Evolutionary conservation across 2,113 vertebrate genomes (phyloP).

Genomic region (Entelurus aequoreus): DNA sequence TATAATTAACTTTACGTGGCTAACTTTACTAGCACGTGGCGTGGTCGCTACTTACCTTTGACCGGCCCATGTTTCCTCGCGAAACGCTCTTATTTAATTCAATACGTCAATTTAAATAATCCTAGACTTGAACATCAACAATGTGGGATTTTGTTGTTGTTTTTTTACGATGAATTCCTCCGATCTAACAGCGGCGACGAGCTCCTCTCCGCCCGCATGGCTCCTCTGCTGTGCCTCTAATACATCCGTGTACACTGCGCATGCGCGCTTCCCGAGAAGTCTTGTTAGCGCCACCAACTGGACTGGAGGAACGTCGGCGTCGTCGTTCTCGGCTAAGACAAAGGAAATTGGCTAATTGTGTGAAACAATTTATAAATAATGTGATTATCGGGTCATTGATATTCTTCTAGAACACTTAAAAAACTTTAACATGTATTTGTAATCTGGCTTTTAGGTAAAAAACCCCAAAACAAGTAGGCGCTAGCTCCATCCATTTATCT

Average conservation of each 20-base stretch:
- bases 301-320: too few species aligned
- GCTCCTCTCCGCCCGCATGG: conserved; percentile 35
- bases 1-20: not conserved
- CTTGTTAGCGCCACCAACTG: too few species aligned
- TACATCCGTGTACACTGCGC: conserved; percentile 25
- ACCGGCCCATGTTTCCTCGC: conserved; percentile 49
- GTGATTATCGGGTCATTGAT: not conserved
- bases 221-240: conserved; percentile 10
- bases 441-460: too few species aligned
- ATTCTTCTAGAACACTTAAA: not conserved
- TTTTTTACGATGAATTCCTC: not conserved
- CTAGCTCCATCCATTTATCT: too few species aligned
- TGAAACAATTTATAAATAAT: not conserved
- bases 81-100: not conserved
- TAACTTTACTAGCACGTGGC: conserved; percentile 8
- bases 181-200: rapidly evolving
- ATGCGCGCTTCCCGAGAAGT: too few species aligned
- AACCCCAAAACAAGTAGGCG: too few species aligned
- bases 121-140: not conserved
- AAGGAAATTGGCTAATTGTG: not conserved
- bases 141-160: not conserved
- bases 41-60: conserved; percentile 47
- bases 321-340: not conserved
- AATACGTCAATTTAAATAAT: not conserved
- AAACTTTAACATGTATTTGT: too few species aligned